Evolutionary conservation across 2,797 vertebrate genomes (phyloP).

Genomic region (Rhyacichthys aspro): DNA sequence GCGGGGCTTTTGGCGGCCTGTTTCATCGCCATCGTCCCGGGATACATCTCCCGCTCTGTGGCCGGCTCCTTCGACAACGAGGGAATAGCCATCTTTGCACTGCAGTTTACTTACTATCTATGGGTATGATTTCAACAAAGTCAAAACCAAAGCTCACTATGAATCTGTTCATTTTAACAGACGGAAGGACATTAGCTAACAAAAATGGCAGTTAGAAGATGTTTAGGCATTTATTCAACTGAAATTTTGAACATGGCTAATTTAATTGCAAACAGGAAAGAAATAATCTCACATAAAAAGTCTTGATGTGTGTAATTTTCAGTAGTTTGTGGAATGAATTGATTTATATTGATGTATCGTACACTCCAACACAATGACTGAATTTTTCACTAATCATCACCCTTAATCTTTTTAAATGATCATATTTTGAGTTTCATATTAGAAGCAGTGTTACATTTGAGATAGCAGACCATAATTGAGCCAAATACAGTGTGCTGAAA

Average conservation of each 20-base stretch:
- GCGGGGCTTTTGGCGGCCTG: constrained; percentile 92
- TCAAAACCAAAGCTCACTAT: no score
- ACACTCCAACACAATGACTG: no score
- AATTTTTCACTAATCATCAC: neutral
- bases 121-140: constrained; percentile 81
- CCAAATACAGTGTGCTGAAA: neutral
- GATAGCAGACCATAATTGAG: neutral
- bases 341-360: no score
- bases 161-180: no score
- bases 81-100: constrained; percentile 95
- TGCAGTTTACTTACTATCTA: constrained; percentile 95
- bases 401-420: neutral
- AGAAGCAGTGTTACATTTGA: neutral
- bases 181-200: no score
- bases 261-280: no score
- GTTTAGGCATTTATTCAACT: no score
- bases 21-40: constrained; percentile 94
- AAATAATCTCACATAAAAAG: no score
- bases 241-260: no score
- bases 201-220: no score
- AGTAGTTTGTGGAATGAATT: no score
- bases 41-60: constrained; percentile 94
- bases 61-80: constrained; percentile 95
- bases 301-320: no score
- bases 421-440: neutral